phyloP scores from a whole-genome alignment of 2,113 vertebrate species.

The Baryphthengus martii region DNA sequence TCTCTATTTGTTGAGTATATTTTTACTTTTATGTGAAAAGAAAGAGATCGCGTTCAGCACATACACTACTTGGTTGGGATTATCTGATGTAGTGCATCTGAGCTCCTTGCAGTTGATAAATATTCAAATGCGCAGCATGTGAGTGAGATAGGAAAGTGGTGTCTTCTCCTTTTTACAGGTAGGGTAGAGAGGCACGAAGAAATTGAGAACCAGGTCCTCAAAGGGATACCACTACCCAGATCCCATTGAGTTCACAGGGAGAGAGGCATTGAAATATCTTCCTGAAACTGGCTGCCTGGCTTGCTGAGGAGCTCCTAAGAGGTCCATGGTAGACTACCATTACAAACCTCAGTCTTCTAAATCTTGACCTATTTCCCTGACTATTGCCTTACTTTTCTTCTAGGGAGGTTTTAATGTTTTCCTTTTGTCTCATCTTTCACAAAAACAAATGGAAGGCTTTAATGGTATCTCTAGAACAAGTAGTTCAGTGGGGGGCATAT shows the following conservation, averaged over 20 bases:
- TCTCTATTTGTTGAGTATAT: not conserved
- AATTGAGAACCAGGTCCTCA: not conserved
- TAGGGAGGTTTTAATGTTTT: not conserved
- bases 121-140: not conserved
- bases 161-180: not conserved
- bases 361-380: not conserved
- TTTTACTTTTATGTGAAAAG: not conserved
- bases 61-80: not conserved
- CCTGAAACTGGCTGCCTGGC: not conserved
- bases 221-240: fast-evolving
- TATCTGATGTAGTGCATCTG: not conserved
- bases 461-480: not conserved
- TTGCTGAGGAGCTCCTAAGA: not conserved
- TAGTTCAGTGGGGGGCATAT: fast-evolving
- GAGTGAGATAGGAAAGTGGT: not conserved
- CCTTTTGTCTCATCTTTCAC: not conserved
- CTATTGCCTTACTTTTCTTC: not conserved
- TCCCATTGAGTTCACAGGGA: not conserved
- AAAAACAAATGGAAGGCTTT: not conserved
- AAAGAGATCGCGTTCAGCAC: not conserved
- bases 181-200: not conserved
- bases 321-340: not conserved
- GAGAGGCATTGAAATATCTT: not conserved
- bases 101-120: not conserved
- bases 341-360: not conserved